Evolutionary conservation across 2,113 vertebrate genomes (phyloP).

Genomic region (Vombatus ursinus): DNA sequence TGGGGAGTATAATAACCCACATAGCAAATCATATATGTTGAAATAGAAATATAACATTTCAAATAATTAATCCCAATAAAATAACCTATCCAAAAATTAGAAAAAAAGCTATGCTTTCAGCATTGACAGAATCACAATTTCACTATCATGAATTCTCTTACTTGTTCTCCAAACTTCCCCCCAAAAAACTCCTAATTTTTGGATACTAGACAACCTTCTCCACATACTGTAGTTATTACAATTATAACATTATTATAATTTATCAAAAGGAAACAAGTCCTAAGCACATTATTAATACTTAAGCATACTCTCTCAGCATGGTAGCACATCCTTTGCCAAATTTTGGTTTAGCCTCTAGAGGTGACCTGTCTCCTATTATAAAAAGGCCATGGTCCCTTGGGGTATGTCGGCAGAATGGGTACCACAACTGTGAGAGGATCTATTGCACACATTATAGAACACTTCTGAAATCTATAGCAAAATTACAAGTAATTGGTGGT

Average conservation of each 20-base stretch:
- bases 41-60: conserved; percentile 75
- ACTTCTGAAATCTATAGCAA: conserved; percentile 75
- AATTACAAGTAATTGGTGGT: conserved; percentile 72
- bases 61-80: conserved; percentile 74
- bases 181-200: conserved; percentile 52
- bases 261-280: conserved; percentile 73
- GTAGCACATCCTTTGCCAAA: conserved; percentile 65
- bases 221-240: conserved; percentile 63
- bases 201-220: conserved; percentile 70
- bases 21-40: conserved; percentile 70
- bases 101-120: conserved; percentile 69
- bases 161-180: conserved; percentile 74
- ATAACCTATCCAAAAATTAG: conserved; percentile 62
- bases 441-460: conserved; percentile 48
- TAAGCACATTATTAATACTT: conserved; percentile 55
- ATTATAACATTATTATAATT: conserved; percentile 67
- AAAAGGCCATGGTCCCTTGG: conserved; percentile 73
- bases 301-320: conserved; percentile 26
- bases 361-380: conserved; percentile 67
- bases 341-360: conserved; percentile 70
- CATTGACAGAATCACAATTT: conserved; percentile 73
- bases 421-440: conserved; percentile 61
- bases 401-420: conserved; percentile 72
- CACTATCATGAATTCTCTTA: conserved; percentile 71
- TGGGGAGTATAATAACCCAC: conserved; percentile 74